Percentiles rank a stretch among this genome's conserved stretches.
Evolutionary conservation across 2,888 invertebrate species (phyloP).

Genomic region (Cynaeus angustus): DNA sequence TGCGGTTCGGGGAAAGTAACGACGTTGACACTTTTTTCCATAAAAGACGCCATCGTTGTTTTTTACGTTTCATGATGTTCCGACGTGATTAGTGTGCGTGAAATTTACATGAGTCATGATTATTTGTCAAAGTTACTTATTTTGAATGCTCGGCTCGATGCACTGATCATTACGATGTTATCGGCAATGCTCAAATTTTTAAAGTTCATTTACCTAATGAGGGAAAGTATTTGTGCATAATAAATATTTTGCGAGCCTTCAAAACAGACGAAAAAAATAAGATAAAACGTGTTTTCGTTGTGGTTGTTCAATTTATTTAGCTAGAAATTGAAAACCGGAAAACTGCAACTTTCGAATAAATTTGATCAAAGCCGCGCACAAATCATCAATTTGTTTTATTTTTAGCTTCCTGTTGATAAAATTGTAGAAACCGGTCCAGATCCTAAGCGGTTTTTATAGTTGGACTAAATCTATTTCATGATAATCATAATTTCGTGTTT

Average conservation of each 20-base stretch:
- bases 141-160: too few relatives aligned
- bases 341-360: too few relatives aligned
- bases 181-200: neutral
- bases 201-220: neutral
- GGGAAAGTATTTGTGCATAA: slow-evolving; percentile 4
- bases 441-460: too few relatives aligned
- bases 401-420: too few relatives aligned
- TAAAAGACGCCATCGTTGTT: neutral
- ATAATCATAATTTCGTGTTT: neutral
- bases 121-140: neutral
- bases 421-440: too few relatives aligned
- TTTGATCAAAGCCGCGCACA: too few relatives aligned
- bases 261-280: too few relatives aligned
- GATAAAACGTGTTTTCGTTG: neutral
- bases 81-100: slow-evolving; percentile 1
- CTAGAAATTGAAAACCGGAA: too few relatives aligned
- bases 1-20: neutral
- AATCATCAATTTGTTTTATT: too few relatives aligned
- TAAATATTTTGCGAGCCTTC: neutral
- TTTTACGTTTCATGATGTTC: neutral
- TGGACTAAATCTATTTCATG: too few relatives aligned
- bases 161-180: neutral
- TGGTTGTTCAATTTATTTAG: neutral
- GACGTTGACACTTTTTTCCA: too few relatives aligned
- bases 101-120: neutral